Base-by-base conservation (phyloP, 2,113 vertebrate genomes). In the Oophaga pumilio region DNA sequence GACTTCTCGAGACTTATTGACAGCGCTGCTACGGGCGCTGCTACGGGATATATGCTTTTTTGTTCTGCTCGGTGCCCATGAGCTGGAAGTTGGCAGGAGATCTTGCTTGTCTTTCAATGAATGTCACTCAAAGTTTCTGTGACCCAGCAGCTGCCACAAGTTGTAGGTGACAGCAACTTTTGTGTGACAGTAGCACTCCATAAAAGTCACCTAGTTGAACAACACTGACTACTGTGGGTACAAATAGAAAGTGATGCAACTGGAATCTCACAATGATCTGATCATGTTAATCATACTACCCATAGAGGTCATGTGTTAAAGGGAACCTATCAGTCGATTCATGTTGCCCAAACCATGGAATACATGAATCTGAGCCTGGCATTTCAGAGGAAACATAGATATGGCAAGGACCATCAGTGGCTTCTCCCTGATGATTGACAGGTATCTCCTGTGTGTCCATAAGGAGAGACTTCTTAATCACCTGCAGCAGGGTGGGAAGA, bases 141-240 rank as follows among this genome's bases (percentile, higher is more conserved):
- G 17, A 50, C 43, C 18, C 14, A 15, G 28, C 33, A 74, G 18
- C 43, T 9, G 9, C 43, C 28, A 22, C 8, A 74, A 43, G 69
- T 18, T 43, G 14, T 43, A 74, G 71, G 71, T 50, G 71, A 10
- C 71, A 9, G 71, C 71, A 74, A 22, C 33, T 50, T 74, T 20
- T 50, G 28, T 74, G 43, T 74, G 71, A 74, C 71, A 74, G 33
- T 22, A 74, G 43, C 71, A 74, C 71, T 50, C 71, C 43, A 74
- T 74, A 74, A 74, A 74, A 74, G 18, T 74, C 71, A 49, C 17
- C 5, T 74, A 12, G 43, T 50, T 18, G 18, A 74, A 20, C 18
- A 50, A 50, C 71, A 69, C 33, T 11, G 18, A 22, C 71, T 74
- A 50, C 71, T 74, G 71, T 74, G 43, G 15, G 17, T 73, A 9